These are phyloP conservation scores for Halcyon senegalensis DNA, from an alignment of 2,113 vertebrate genomes.

Conservation along the genomic window DNA sequence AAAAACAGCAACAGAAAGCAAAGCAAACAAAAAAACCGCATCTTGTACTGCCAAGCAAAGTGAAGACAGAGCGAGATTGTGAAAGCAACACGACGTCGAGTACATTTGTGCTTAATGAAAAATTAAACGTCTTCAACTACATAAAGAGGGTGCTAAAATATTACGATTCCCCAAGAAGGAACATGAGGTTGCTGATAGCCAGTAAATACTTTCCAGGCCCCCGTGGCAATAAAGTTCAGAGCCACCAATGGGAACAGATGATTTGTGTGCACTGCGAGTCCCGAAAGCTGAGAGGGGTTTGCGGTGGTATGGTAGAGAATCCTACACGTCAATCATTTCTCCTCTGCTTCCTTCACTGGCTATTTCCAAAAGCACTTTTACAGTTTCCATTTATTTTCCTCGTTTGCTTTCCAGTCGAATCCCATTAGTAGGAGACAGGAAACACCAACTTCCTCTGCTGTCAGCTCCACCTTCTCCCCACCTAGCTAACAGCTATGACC, in stretches of 20 bases:
- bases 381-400: background rate
- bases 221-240: background rate
- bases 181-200: background rate
- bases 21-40: background rate
- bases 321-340: background rate
- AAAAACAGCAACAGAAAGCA: slow-evolving; percentile 27
- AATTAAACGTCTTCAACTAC: background rate
- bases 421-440: background rate
- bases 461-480: background rate
- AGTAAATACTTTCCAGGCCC: background rate
- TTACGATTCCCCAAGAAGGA: background rate
- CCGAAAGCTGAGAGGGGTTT: background rate
- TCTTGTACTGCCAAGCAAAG: background rate
- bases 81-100: background rate
- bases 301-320: background rate
- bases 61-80: background rate
- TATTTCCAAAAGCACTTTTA: background rate
- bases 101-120: background rate
- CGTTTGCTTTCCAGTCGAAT: background rate
- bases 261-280: background rate
- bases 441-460: background rate
- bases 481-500: background rate
- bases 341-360: background rate
- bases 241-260: background rate
- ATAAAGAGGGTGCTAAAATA: background rate